Base-by-base conservation (phyloP, 2,113 vertebrate species). In the Lethenteron camtschaticum region DNA sequence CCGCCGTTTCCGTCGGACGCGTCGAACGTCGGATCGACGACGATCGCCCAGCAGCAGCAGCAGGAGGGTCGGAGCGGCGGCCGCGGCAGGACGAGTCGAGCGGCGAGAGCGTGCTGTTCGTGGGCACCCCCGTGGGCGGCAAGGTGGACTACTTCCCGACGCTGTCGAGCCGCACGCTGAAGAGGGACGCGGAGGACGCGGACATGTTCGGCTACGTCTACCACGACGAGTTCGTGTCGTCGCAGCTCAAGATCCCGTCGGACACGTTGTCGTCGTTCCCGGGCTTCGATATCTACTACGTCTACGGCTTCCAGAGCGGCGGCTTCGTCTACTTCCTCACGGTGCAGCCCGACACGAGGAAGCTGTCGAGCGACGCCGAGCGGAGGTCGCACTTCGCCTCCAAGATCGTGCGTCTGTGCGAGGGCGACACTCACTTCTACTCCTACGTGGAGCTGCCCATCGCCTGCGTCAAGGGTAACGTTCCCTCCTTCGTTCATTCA, bases 111-210 rank as follows among this genome's bases (percentile, higher is more conserved):
- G 83, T 83, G 3, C 82, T 92, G 14, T 92, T 90, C 68, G 85
- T 90, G 2, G 87, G 87, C 1, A 86, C 87, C 0, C 83, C 88
- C 13, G 87, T 92, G 1, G 86, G 86, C 0, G 87, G 87, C 56
- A 88, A 88, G 77, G 89, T 87, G 0, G 88, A 92, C 74, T 92
- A 92, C 70, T 92, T 92, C 73, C 88, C 88, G 2, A 90, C 88
- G 0, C 76, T 92, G 73, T 89, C 87, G 70, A 87, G 86, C 73
- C 82, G 88, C 71, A 87, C 86, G 75, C 82, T 92, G 70, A 82
- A 85, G 56, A 74, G 76, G 0, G 82, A 88, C 1, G 85, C 87
- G 75, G 84, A 86, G 76, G 84, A 81, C 11, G 79, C 80, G 1
- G 81, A 84, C 73, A 90, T 92, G 88, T 89, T 92, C 76, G 85